These are phyloP conservation scores for Xestobium rufovillosum DNA, from an alignment of 2,888 invertebrate species.

Conservation along the genomic window DNA sequence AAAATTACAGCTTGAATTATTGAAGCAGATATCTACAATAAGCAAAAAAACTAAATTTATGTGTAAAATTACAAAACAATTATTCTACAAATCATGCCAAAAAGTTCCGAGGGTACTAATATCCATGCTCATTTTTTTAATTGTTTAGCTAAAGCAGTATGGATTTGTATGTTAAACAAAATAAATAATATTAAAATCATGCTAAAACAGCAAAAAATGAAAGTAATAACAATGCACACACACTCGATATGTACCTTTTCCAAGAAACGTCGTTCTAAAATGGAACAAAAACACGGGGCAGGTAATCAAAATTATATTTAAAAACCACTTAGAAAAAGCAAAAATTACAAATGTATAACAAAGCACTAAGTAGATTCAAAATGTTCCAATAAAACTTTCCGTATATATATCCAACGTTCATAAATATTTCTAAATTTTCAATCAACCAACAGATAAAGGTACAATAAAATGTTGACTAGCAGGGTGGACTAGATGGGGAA, in stretches of 20 bases:
- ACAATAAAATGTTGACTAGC: no score
- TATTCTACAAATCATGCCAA: no score
- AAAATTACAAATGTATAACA: neutral
- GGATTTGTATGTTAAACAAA: no score
- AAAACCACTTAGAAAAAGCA: slow-evolving; percentile 1
- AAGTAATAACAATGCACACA: neutral
- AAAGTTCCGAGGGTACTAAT: no score
- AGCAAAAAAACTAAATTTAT: no score
- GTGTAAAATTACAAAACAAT: no score
- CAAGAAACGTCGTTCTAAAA: neutral
- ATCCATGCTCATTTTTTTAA: no score
- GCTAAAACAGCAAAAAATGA: neutral
- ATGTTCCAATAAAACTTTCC: slow-evolving; percentile 1
- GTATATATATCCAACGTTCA: slow-evolving; percentile 1
- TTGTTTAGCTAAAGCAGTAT: no score
- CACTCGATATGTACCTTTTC: neutral
- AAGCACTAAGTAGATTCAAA: neutral
- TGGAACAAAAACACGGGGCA: neutral
- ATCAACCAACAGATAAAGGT: no score
- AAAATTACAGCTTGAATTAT: neutral
- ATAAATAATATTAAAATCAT: neutral
- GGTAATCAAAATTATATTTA: neutral
- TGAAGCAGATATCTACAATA: no score
- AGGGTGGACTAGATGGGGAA: no score
- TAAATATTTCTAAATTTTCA: neutral